Evolutionary conservation across 1,140 invertebrate genomes (phyloP).

Genomic region (Lutraria rhynchaena): DNA sequence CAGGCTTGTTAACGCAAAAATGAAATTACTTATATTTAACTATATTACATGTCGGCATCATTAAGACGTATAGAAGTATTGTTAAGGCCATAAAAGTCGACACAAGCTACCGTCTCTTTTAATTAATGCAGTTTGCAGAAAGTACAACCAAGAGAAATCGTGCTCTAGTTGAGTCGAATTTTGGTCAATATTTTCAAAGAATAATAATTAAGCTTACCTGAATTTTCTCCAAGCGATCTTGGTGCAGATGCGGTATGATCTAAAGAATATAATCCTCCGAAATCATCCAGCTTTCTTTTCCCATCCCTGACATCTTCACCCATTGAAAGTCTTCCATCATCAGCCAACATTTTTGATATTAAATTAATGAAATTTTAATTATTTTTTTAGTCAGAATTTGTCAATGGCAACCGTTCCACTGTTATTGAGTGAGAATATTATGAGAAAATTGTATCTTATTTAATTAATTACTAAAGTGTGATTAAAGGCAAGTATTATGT

Average conservation of each 20-base stretch:
- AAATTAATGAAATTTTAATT: slow-evolving; percentile 1
- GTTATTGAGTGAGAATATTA: slow-evolving; percentile 38
- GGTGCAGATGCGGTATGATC: slow-evolving; percentile 26
- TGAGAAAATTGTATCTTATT: slow-evolving; percentile 42
- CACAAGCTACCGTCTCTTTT: not conserved
- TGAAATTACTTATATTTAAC: slow-evolving; percentile 60
- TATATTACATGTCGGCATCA: slow-evolving; percentile 36
- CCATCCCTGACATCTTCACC: slow-evolving; percentile 47
- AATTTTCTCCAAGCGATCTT: slow-evolving; percentile 12
- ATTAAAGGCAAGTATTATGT: slow-evolving; percentile 34
- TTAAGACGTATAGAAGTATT: slow-evolving; percentile 21
- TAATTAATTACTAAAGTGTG: slow-evolving; percentile 52
- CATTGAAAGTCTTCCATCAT: slow-evolving; percentile 48
- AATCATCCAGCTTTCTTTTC: slow-evolving; percentile 58
- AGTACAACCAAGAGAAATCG: not conserved
- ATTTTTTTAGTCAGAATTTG: slow-evolving; percentile 11
- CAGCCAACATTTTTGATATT: slow-evolving; percentile 53
- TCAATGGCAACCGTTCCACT: not conserved
- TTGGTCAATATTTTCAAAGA: not conserved
- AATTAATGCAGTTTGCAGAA: not conserved
- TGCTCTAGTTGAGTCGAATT: not conserved
- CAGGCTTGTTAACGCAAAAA: slow-evolving; percentile 49
- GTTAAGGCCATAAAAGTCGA: slow-evolving; percentile 5
- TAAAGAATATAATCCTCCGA: slow-evolving; percentile 34
- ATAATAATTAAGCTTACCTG: slow-evolving; percentile 34